Conservation (phyloP, 1,140 invertebrate species). For the Centruroides vittatus region DNA sequence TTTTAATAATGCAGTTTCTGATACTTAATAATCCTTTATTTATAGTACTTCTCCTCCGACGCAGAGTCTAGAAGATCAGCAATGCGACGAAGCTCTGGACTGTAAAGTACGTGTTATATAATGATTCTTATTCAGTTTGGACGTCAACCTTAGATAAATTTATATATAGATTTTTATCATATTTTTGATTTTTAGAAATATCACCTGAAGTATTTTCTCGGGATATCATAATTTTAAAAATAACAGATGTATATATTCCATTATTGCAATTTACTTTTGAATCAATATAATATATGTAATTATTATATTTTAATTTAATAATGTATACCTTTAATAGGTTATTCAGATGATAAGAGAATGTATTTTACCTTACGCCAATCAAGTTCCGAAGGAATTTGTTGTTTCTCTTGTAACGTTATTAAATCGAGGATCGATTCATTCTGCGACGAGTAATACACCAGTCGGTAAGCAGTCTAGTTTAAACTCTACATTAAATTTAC, state of each 20-base stretch:
- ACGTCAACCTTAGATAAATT: slow-evolving; percentile 1
- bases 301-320: background rate
- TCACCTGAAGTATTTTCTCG: background rate
- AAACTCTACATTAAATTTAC: too few relatives aligned
- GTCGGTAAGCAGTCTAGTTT: slow-evolving; percentile 1
- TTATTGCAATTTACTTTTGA: background rate
- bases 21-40: slow-evolving; percentile 1
- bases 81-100: slow-evolving; percentile 67
- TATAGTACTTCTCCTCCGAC: slow-evolving; percentile 41
- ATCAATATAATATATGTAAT: background rate
- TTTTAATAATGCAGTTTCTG: too few relatives aligned
- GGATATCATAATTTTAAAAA: background rate
- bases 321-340: slow-evolving; percentile 36
- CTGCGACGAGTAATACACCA: slow-evolving; percentile 40
- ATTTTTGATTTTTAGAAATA: too few relatives aligned
- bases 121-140: too few relatives aligned
- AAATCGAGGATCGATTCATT: slow-evolving; percentile 86
- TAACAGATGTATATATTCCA: background rate
- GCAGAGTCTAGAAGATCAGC: slow-evolving; percentile 61
- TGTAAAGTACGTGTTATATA: slow-evolving; percentile 36
- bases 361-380: slow-evolving; percentile 62
- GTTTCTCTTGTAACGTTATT: slow-evolving; percentile 73
- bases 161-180: slow-evolving; percentile 1
- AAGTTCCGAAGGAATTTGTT: slow-evolving; percentile 72
- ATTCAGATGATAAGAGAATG: slow-evolving; percentile 71